Evolutionary conservation across 2,797 vertebrate genomes (phyloP).

Genomic region (Liasis olivaceus): DNA sequence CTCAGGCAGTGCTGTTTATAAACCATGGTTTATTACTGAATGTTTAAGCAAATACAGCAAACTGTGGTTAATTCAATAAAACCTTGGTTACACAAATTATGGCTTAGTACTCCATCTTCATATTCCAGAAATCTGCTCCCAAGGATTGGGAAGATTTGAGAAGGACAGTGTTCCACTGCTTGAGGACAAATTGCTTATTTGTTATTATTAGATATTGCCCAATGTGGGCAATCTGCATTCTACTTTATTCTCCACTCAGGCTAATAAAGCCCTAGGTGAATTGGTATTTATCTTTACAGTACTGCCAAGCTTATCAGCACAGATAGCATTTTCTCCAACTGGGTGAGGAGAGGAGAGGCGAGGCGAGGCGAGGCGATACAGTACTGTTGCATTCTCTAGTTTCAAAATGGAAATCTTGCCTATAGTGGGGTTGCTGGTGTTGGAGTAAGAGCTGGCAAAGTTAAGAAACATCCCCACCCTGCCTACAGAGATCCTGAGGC

Average conservation of each 20-base stretch:
- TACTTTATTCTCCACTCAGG: neutral
- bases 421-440: no score
- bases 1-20: neutral
- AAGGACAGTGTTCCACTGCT: neutral
- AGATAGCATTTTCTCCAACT: neutral
- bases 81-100: neutral
- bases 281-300: neutral
- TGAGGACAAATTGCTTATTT: neutral
- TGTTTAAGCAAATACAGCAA: neutral
- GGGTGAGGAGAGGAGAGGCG: no score
- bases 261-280: neutral
- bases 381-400: no score
- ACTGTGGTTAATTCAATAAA: neutral
- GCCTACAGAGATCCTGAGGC: no score
- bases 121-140: neutral
- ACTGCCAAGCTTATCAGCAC: neutral
- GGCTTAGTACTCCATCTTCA: neutral
- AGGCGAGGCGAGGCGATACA: no score
- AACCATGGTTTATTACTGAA: neutral
- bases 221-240: neutral
- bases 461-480: no score
- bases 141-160: neutral
- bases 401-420: no score
- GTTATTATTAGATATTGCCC: neutral
- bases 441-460: no score